Conservation (phyloP, 2,113 vertebrate species). For the Pongo pygmaeus region DNA sequence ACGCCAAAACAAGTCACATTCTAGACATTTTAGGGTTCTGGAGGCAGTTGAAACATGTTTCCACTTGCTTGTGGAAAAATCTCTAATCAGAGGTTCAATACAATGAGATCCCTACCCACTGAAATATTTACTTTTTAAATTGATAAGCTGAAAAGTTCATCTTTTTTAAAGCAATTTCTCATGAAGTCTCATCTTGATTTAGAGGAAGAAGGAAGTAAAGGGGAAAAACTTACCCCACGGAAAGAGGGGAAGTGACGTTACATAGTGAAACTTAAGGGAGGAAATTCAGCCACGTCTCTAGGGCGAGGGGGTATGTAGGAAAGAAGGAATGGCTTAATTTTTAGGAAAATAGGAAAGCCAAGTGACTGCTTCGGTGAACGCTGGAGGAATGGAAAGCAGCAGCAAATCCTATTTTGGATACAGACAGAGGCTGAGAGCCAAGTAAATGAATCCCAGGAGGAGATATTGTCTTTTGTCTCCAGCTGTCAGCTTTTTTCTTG, state of each 20-base stretch:
- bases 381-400: background rate
- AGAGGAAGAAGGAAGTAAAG: background rate
- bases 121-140: background rate
- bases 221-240: background rate
- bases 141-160: background rate
- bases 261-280: background rate
- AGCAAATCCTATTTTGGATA: background rate
- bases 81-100: background rate
- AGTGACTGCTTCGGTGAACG: background rate
- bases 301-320: background rate
- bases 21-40: background rate
- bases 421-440: background rate
- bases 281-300: background rate
- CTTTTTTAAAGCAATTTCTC: conserved; percentile 14
- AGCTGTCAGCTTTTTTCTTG: background rate
- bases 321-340: background rate
- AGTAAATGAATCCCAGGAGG: background rate
- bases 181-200: background rate
- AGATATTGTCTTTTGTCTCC: background rate
- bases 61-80: background rate
- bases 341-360: background rate
- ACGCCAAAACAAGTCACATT: background rate
- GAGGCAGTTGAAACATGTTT: background rate
- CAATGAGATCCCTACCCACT: background rate
- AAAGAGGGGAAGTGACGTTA: background rate